A percentile compares a stretch with the other conserved stretches of the same genome.
Evolutionary conservation across 2,113 vertebrate species (phyloP).

Genomic region (Elephas maximus): DNA sequence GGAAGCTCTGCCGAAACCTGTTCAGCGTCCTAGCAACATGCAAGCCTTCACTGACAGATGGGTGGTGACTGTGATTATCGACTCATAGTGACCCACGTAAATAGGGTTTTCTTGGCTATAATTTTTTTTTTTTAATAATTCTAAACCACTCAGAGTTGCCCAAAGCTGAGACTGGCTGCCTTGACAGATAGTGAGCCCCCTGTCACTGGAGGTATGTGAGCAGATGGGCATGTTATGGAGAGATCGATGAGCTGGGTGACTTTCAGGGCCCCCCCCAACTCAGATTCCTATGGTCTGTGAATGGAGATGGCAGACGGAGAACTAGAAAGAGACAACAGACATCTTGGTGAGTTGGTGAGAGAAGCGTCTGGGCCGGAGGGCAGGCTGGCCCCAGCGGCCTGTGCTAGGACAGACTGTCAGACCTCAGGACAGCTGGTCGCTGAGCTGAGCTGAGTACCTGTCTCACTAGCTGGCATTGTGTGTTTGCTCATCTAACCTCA

Average conservation of each 20-base stretch:
- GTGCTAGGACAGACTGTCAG: not conserved
- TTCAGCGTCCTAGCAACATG: too few species aligned
- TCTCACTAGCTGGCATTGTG: rapidly evolving
- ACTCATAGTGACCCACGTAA: too few species aligned
- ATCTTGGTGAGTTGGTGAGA: not conserved
- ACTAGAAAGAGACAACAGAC: not conserved
- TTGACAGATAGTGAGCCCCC: not conserved
- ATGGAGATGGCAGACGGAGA: not conserved
- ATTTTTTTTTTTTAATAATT: too few species aligned
- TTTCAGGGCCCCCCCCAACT: not conserved
- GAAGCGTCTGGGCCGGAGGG: not conserved
- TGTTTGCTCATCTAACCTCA: not conserved
- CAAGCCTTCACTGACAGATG: too few species aligned
- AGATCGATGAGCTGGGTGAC: not conserved
- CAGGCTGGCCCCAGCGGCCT: not conserved
- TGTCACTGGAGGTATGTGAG: not conserved
- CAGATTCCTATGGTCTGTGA: not conserved
- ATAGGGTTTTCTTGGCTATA: too few species aligned
- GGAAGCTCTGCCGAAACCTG: too few species aligned
- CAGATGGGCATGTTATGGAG: not conserved
- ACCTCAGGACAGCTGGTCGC: rapidly evolving
- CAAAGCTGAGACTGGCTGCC: not conserved
- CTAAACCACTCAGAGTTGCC: rapidly evolving
- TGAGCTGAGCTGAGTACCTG: not conserved
- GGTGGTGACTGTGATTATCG: too few species aligned